phyloP scores from a whole-genome alignment of 2,797 vertebrate genomes.

The Pantherophis vulpinus region DNA sequence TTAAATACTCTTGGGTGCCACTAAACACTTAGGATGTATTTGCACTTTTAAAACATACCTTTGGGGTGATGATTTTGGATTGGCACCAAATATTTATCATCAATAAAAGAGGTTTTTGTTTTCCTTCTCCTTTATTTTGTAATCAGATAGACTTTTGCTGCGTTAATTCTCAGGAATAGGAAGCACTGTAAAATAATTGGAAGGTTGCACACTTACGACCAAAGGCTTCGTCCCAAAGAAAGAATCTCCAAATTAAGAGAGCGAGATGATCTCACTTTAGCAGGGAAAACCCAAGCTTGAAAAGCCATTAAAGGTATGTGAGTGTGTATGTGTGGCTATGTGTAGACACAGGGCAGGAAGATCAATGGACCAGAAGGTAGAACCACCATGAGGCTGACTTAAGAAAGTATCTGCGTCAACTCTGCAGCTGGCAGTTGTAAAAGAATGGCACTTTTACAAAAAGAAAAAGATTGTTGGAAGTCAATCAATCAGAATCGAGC shows the following conservation, averaged over 20 bases:
- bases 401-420: not conserved
- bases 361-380: not conserved
- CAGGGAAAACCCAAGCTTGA: not conserved
- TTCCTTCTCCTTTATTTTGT: not conserved
- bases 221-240: not conserved
- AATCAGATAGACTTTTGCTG: not conserved
- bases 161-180: not conserved
- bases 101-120: slow-evolving; percentile 2
- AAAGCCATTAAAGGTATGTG: not conserved
- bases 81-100: slow-evolving; percentile 50
- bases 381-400: not conserved
- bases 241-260: not conserved
- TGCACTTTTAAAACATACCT: not conserved
- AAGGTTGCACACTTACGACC: not conserved
- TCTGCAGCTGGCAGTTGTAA: not conserved
- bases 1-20: not conserved
- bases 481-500: not conserved
- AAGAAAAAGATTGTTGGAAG: not conserved
- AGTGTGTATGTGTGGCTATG: not conserved
- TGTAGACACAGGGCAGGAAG: not conserved
- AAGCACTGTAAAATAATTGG: not conserved
- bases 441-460: not conserved
- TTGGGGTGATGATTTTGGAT: slow-evolving; percentile 18
- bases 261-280: not conserved
- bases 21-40: not conserved